Conservation (phyloP, 2,797 vertebrate species). For the Tympanoctomys barrerae region DNA sequence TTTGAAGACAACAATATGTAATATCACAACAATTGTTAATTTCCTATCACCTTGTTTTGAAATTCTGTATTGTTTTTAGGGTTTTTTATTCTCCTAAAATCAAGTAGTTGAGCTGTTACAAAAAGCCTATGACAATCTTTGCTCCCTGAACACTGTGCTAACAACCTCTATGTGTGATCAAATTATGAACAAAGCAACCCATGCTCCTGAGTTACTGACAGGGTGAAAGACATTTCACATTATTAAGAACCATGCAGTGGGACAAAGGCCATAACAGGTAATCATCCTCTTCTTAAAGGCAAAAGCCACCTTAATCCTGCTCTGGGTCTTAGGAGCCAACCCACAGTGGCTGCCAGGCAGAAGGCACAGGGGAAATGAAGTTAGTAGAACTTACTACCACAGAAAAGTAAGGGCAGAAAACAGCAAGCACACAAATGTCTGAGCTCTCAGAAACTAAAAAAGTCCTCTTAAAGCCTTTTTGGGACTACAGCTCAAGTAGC, state of each 20-base stretch:
- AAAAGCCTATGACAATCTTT: not conserved
- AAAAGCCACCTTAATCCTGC: not conserved
- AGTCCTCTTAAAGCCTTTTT: slow-evolving; percentile 49
- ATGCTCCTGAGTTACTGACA: not conserved
- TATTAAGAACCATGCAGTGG: not conserved
- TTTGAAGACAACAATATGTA: too few species aligned
- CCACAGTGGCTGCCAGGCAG: not conserved
- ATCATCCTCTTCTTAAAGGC: slow-evolving; percentile 5
- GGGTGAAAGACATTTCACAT: not conserved
- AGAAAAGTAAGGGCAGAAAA: not conserved
- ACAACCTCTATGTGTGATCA: not conserved
- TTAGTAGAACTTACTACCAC: slow-evolving; percentile 19
- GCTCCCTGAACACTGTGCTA: not conserved
- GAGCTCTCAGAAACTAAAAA: slow-evolving; percentile 19
- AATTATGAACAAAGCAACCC: not conserved
- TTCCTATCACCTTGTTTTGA: too few species aligned
- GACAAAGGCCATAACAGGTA: not conserved
- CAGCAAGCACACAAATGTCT: slow-evolving; percentile 19
- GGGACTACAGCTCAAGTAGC: slow-evolving; percentile 70
- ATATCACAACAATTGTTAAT: too few species aligned
- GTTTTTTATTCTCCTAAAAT: not conserved
- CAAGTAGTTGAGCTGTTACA: not conserved
- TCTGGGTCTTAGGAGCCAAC: not conserved
- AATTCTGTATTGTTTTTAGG: too few species aligned
- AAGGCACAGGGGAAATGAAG: slow-evolving; percentile 44